Base-by-base conservation (phyloP, 2,888 invertebrate genomes). In the Galerucella pusilla region DNA sequence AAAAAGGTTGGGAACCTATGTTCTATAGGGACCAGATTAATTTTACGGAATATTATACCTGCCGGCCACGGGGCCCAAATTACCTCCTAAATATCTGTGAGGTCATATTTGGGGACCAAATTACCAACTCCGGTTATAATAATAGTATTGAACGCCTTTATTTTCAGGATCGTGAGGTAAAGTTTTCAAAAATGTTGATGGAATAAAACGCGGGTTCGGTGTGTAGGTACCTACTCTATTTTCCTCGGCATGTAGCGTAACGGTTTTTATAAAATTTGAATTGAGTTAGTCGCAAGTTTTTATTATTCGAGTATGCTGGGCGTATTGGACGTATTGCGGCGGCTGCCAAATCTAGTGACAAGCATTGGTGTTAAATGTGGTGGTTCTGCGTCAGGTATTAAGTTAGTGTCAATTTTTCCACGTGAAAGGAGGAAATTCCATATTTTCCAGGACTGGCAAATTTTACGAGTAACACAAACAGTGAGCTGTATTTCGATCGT, bases 401-500 rank as follows among this genome's bases (percentile, higher is more conserved):
- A 75, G 66, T 73, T 66, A 67, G 75, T 73, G 70, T 64, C 63
- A 73, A 75, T 75, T 75, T 74, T 71, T 71, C 63, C 75, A 74
- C 78, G 74, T 76, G 74, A 78, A 76, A 69, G 65, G 70, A 73
- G 69, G 70, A 77, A 75, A 75, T 75, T 69, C 72, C 73, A 79
- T 75, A 79, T 79, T 79, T 76, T 79, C 78, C 77, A 77, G 77
- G 76, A 77, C 74, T 77, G 70, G 75, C 71, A 75, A 77, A 75
- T 77, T 75, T 75, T 77, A 74, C 74, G 72, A 75, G 77, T 68
- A 78, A 77, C 71, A 79, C 77, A 79, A 79, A 77, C 77, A 79
- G 78, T 64, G 74, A 76, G 77, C 75, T 74, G 16, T 69, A 77
- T 74, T 77, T 77, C 35, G 77, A 76, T 74, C 74, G 75, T 67